These are phyloP conservation scores for Eretmochelys imbricata DNA, from an alignment of 2,113 vertebrate species.

Conservation along the genomic window DNA sequence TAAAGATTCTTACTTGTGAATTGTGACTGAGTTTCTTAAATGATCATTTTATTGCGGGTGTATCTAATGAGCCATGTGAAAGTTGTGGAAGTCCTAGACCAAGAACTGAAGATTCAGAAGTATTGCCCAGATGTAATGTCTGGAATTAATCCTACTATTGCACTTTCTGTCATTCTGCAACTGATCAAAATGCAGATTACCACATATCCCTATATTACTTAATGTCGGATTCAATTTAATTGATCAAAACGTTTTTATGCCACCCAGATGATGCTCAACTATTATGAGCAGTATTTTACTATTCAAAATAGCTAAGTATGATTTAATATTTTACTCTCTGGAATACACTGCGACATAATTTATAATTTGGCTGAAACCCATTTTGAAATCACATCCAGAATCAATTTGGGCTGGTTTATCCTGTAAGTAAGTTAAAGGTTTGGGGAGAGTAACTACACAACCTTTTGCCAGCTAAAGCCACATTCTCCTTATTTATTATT, in stretches of 20 bases:
- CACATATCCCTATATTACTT: not conserved
- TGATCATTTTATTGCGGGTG: not conserved
- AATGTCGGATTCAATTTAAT: not conserved
- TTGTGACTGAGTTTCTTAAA: not conserved
- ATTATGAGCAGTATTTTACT: not conserved
- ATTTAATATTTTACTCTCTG: not conserved
- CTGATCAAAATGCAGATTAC: conserved; percentile 2
- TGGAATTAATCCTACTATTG: conserved; percentile 7
- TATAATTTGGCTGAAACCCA: rapidly evolving
- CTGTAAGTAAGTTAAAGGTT: not conserved
- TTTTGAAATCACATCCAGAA: not conserved
- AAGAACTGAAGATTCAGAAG: not conserved
- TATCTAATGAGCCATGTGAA: not conserved
- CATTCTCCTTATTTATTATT: not conserved
- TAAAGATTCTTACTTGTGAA: conserved; percentile 7
- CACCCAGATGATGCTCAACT: not conserved
- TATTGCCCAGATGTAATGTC: not conserved
- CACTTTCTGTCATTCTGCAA: not conserved
- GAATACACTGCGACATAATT: not conserved
- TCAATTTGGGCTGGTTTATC: not conserved
- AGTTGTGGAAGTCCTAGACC: not conserved
- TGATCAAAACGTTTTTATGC: not conserved
- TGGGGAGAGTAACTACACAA: not conserved
- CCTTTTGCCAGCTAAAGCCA: not conserved
- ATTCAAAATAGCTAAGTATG: not conserved